Base-by-base conservation (phyloP, 2,113 vertebrate species). In the Oxyruncus cristatus region DNA sequence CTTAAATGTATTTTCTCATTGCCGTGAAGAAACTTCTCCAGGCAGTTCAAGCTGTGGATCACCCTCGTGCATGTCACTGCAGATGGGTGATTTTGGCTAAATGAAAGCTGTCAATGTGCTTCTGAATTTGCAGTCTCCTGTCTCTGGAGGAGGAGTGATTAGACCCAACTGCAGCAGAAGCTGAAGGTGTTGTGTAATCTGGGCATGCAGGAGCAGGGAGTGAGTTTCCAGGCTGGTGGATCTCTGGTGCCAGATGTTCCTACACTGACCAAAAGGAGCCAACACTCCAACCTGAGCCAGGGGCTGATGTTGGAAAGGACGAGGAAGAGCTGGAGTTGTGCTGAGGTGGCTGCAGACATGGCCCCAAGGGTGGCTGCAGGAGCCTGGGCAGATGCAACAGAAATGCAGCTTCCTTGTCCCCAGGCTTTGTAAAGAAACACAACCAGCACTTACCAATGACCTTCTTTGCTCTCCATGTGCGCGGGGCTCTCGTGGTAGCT, bases 31-130 rank as follows among this genome's bases (percentile, higher is more conserved):
- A 88, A 28, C 32, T 37, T 52, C 44, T 52, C 5, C 47, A n/a
- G 42, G 9, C n/a, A 11, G 46, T 23, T 77, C 27, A 41, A 9
- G 2, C 46, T 37, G 41, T 14, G 13, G 39, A 4, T 70, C 12
- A 14, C 20, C 17, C 32, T 49, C 0, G 1, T 71, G 61, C 12
- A 0, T 14, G 1, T 37, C 68, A 3, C 32, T 23, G 16, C 50
- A 41, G 61, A 12, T 3, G 11, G 5, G 33, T 24, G 39, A 12
- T 18, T 68, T 24, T 7, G 13, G 12, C 66, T 50, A 7, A 44
- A n/a, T 65, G 41, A 30, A 41, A 76, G 44, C 15, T 8, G 13
- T 46, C 21, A 2, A 3, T n/a, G 8, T 75, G 47, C 71, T 32
- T 42, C 41, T 44, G 56, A 8, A 11, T 71, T 30, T 44, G 46